These are phyloP conservation scores for Hippoglossus stenolepis DNA, from an alignment of 2,113 vertebrate genomes.

Conservation along the genomic window DNA sequence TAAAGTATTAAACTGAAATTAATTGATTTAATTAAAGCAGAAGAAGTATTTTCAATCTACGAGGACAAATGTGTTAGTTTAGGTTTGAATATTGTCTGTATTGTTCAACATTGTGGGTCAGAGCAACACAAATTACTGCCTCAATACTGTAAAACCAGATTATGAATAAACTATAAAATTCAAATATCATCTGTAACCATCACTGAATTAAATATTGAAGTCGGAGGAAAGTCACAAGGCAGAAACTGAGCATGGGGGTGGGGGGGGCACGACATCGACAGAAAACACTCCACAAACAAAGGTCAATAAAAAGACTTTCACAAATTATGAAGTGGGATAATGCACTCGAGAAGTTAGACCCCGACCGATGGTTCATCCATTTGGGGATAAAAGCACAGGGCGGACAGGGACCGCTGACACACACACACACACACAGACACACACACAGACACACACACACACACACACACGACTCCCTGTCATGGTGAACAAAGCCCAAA, in stretches of 20 bases:
- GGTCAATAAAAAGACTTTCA: conserved; percentile 41
- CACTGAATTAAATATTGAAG: not conserved
- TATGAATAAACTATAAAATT: not conserved
- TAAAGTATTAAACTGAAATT: no score
- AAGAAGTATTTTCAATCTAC: no score
- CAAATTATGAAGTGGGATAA: conserved; percentile 66
- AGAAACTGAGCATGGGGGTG: not conserved
- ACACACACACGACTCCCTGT: conserved; percentile 24
- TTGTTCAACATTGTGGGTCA: not conserved
- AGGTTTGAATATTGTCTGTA: no score
- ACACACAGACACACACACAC: conserved; percentile 18
- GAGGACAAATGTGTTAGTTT: no score
- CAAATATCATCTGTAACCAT: not conserved
- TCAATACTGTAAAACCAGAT: not conserved
- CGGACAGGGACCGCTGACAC: conserved; percentile 26
- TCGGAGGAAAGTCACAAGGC: not conserved
- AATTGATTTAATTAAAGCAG: no score
- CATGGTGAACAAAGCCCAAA: conserved; percentile 71
- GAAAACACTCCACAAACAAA: conserved; percentile 27
- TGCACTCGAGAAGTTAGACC: conserved; percentile 42
- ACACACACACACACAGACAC: conserved; percentile 15
- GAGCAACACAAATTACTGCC: not conserved
- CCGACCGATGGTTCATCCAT: conserved; percentile 34
- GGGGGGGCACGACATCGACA: conserved; percentile 1
- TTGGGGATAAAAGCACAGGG: conserved; percentile 58